Base-by-base conservation (phyloP, 2,113 vertebrate species). In the Meleagris gallopavo region DNA sequence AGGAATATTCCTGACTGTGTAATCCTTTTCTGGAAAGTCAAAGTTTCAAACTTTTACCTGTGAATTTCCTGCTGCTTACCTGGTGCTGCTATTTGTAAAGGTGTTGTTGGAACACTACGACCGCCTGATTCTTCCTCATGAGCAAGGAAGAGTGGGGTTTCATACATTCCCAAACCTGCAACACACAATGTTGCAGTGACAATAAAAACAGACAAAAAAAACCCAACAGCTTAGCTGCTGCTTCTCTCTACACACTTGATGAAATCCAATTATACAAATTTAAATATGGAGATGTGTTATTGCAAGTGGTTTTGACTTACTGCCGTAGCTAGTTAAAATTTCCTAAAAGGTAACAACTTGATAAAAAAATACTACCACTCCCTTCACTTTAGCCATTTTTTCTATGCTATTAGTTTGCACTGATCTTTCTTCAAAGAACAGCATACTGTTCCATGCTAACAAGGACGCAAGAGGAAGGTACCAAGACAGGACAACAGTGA, bases 111-210 rank as follows among this genome's bases (percentile, higher is more conserved):
- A 74, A 99, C 98, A 1, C 98, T 99, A 21, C 99, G 98, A 36
- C 99, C 99, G 17, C 98, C 99, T 1, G 98, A 98, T 50, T 99
- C 99, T 52, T 99, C 99, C 87, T 99, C 99, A 5, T 99, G 98
- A 62, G 98, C 96, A 52, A 99, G 97, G 90, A 98, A 99, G 8
- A 99, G 95, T 2, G 99, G 98, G 22, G 98, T 99, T 95, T 99
- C 99, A 85, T 98, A 99, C 98, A 99, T 98, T 38, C 99, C 99
- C 82, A 99, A 97, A 83, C 99, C 99, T 99, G 89, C 64, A 97
- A 91, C 83, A 92, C 19, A 93, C 24, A 73, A 74, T 77, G 80
- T 89, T 36, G 41, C 25, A 66, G 13, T 62, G 38, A 91, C 34
- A 45, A 41, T 20, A 32, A 54, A 43, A 80, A 57, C 0, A 36